phyloP scores from a whole-genome alignment of 2,888 invertebrate species.

The Gymnosoma rotundatum region DNA sequence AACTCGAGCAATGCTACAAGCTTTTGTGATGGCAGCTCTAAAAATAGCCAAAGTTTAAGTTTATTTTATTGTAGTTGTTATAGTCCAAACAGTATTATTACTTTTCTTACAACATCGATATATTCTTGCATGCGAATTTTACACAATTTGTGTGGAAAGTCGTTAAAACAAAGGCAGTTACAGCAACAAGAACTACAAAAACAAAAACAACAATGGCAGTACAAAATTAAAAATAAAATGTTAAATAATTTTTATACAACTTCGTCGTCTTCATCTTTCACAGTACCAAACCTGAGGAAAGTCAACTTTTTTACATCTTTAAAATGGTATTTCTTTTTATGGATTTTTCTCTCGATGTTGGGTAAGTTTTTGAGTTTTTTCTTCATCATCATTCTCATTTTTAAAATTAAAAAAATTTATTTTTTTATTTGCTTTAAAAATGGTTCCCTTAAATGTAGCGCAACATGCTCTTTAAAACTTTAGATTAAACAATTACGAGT shows the following conservation, averaged over 20 bases:
- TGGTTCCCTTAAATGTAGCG: too few relatives aligned
- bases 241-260: background rate
- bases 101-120: constrained; percentile 50
- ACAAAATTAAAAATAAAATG: constrained; percentile 43
- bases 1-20: background rate
- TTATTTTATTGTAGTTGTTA: constrained; percentile 48
- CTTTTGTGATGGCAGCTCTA: constrained; percentile 7
- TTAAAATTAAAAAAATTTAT: too few relatives aligned
- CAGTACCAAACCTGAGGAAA: constrained; percentile 9
- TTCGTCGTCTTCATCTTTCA: background rate
- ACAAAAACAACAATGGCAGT: constrained; percentile 16
- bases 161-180: background rate
- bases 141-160: constrained; percentile 12
- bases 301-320: constrained; percentile 49
- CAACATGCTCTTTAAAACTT: too few relatives aligned
- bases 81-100: constrained; percentile 54
- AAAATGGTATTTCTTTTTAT: constrained; percentile 60
- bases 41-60: constrained; percentile 34
- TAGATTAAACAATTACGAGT: too few relatives aligned
- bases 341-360: constrained; percentile 61
- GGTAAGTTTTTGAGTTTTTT: constrained; percentile 57
- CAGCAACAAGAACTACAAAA: background rate
- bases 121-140: constrained; percentile 34
- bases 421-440: too few relatives aligned
- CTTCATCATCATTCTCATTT: too few relatives aligned